Percentiles rank a stretch among this genome's conserved stretches.
phyloP scores from a whole-genome alignment of 2,888 invertebrate species.

The Clanis bilineata region DNA sequence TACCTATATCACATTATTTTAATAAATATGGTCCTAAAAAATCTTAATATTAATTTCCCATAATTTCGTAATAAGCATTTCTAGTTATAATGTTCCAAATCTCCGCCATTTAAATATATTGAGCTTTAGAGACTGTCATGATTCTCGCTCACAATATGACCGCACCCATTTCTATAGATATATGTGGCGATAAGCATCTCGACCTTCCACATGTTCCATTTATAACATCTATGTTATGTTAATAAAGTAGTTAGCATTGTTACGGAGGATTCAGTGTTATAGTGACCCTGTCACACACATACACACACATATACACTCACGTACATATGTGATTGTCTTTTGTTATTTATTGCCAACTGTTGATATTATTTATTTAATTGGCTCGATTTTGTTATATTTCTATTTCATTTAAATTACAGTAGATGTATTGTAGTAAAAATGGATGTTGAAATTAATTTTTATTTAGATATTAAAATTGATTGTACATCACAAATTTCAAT shows the following conservation, averaged over 20 bases:
- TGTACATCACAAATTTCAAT: too few species aligned
- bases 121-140: not conserved
- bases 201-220: constrained; percentile 69
- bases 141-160: not conserved
- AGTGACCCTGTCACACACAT: constrained; percentile 46
- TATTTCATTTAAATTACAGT: too few species aligned
- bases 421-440: not conserved
- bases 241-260: constrained; percentile 79
- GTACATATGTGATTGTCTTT: constrained; percentile 12
- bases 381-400: not conserved
- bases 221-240: constrained; percentile 69
- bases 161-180: constrained; percentile 15
- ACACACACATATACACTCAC: constrained; percentile 1
- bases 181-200: constrained; percentile 30
- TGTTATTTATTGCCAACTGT: constrained; percentile 3
- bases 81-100: too few species aligned
- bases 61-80: too few species aligned
- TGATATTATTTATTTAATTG: not conserved
- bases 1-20: too few species aligned
- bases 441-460: too few species aligned
- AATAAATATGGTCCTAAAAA: too few species aligned
- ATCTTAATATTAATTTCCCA: too few species aligned
- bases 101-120: not conserved
- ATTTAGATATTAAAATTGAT: too few species aligned
- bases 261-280: constrained; percentile 57